phyloP scores from a whole-genome alignment of 2,113 vertebrate genomes.

The Actenoides hombroni region DNA sequence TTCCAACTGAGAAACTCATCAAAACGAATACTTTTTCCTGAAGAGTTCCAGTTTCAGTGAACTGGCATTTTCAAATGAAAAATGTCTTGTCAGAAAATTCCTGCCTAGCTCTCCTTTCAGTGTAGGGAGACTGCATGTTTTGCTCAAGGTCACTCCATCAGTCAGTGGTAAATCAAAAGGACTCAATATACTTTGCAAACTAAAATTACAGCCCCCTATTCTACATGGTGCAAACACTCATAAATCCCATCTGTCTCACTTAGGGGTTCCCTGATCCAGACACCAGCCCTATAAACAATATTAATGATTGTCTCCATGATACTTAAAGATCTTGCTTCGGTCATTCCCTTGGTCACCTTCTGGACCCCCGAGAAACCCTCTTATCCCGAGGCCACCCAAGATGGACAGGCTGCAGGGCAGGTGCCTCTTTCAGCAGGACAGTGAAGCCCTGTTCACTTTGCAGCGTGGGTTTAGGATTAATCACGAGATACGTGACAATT shows the following conservation, averaged over 20 bases:
- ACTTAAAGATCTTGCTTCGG: background rate
- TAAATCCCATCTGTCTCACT: background rate
- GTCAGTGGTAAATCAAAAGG: constrained; percentile 51
- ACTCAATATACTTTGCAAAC: constrained; percentile 32
- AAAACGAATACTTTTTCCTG: background rate
- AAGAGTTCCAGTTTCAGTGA: background rate
- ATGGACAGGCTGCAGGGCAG: background rate
- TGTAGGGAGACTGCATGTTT: background rate
- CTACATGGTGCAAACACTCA: constrained; percentile 8
- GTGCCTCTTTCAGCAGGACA: background rate
- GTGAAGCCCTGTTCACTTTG: background rate
- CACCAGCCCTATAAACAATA: background rate
- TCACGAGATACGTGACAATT: accelerated
- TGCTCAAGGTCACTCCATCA: constrained; percentile 65
- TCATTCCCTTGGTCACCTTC: background rate
- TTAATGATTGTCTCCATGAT: background rate
- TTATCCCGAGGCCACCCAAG: background rate
- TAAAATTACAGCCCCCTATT: constrained; percentile 36
- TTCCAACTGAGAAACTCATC: background rate
- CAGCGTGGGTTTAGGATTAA: background rate
- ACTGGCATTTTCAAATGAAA: constrained; percentile 39
- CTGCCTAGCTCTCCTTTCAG: background rate
- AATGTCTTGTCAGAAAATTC: constrained; percentile 36
- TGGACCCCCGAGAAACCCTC: background rate
- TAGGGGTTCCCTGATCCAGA: background rate